Conservation (phyloP, 2,113 vertebrate genomes). For the western clawed frog (Xenopus tropicalis) region DNA sequence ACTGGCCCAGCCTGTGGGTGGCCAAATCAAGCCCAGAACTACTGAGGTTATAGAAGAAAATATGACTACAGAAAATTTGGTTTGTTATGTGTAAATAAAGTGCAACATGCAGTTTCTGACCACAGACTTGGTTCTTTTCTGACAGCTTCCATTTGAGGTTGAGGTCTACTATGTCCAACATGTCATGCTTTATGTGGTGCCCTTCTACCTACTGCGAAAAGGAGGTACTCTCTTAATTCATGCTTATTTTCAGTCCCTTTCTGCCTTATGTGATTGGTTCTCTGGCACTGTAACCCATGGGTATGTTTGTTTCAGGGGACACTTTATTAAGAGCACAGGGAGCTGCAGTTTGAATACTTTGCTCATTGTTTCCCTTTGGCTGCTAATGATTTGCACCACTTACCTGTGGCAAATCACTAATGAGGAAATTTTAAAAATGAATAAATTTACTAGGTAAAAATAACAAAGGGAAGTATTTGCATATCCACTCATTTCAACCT, state of each 20-base stretch:
- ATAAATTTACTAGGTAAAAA: no score
- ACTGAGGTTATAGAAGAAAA: no score
- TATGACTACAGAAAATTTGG: neutral
- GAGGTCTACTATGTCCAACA: conserved; percentile 98
- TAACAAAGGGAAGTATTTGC: no score
- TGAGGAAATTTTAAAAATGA: no score
- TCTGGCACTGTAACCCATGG: neutral
- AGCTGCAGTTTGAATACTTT: neutral
- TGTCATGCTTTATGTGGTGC: conserved; percentile 93
- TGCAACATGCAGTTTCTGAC: neutral
- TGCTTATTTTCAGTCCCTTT: neutral
- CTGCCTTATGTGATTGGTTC: neutral
- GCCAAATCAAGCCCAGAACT: no score
- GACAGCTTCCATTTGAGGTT: conserved; percentile 91
- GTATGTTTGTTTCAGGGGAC: neutral
- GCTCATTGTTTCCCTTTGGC: neutral
- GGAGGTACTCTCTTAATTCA: conserved; percentile 74
- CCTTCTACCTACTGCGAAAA: conserved; percentile 91
- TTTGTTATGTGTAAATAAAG: neutral
- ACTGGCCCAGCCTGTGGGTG: no score
- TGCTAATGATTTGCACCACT: no score
- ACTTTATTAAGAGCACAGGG: no score
- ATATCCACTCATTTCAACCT: no score
- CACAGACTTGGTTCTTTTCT: conserved; percentile 40
- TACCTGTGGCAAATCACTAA: no score